Conservation (phyloP, 2,797 vertebrate genomes). For the Fistularia tabacaria region DNA sequence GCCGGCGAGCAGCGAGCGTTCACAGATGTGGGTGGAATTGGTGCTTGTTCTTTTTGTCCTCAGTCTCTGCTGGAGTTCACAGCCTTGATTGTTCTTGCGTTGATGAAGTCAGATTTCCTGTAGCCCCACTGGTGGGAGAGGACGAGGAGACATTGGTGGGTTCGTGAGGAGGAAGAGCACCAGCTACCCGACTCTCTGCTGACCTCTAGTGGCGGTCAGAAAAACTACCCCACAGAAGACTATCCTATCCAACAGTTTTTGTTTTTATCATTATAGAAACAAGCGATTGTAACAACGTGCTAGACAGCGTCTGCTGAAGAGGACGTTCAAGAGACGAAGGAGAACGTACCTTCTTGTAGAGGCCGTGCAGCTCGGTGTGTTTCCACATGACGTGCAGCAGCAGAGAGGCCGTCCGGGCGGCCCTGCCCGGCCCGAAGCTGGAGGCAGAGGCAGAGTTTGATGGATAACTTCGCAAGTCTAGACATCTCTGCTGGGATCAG, state of each 20-base stretch:
- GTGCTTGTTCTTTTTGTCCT: neutral
- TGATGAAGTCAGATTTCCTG: constrained; percentile 86
- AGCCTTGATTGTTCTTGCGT: constrained; percentile 79
- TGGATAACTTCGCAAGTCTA: neutral
- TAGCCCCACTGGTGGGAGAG: constrained; percentile 77
- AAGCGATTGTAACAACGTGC: no score
- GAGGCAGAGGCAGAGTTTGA: constrained; percentile 5
- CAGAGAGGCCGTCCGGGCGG: constrained; percentile 78
- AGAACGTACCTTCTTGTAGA: constrained; percentile 82
- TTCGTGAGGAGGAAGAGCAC: neutral
- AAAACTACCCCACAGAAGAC: neutral
- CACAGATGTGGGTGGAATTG: neutral
- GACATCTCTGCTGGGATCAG: neutral
- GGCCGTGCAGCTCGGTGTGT: constrained; percentile 77
- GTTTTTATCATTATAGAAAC: no score
- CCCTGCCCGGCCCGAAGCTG: constrained; percentile 71
- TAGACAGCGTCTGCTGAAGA: no score
- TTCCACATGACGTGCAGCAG: constrained; percentile 86
- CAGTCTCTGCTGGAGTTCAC: constrained; percentile 42
- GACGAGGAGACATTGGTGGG: neutral
- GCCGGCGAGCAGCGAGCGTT: no score
- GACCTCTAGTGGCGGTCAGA: neutral
- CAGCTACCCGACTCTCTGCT: neutral
- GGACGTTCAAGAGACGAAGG: neutral
- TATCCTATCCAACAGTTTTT: no score